phyloP scores from a whole-genome alignment of 92 coral and sea anemone species.

The Zoanthus gigantus region DNA sequence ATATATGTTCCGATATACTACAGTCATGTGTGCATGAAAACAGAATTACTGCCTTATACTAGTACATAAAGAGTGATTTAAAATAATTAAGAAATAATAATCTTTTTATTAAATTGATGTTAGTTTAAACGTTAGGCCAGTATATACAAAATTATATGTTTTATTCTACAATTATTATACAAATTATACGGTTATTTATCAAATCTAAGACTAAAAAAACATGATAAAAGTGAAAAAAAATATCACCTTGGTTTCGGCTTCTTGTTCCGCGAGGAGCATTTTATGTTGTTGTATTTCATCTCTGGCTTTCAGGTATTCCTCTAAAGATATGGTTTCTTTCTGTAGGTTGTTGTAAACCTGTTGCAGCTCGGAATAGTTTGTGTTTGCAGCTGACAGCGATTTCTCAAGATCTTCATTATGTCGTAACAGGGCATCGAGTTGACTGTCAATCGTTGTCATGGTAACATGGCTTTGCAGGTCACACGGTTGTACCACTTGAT shows the following conservation, averaged over 20 bases:
- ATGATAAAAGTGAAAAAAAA: background rate
- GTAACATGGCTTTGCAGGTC: slow-evolving; percentile 55
- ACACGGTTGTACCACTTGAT: slow-evolving; percentile 13
- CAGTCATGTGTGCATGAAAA: too few species aligned
- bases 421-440: slow-evolving; percentile 66
- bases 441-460: slow-evolving; percentile 79
- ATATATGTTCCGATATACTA: too few species aligned
- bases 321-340: slow-evolving; percentile 51
- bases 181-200: background rate
- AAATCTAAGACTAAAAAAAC: too few species aligned
- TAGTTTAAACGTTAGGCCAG: too few species aligned
- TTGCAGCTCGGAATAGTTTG: slow-evolving; percentile 61
- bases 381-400: slow-evolving; percentile 61
- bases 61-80: too few species aligned
- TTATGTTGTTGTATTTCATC: slow-evolving; percentile 65
- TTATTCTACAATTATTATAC: background rate
- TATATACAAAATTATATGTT: too few species aligned
- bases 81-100: too few species aligned
- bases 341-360: slow-evolving; percentile 63
- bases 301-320: slow-evolving; percentile 56
- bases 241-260: slow-evolving; percentile 36
- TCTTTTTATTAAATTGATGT: too few species aligned
- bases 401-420: slow-evolving; percentile 67
- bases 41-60: too few species aligned
- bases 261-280: slow-evolving; percentile 46